Evolutionary conservation across 2,797 vertebrate species (phyloP).

Genomic region (Neopelma chrysocephalum): DNA sequence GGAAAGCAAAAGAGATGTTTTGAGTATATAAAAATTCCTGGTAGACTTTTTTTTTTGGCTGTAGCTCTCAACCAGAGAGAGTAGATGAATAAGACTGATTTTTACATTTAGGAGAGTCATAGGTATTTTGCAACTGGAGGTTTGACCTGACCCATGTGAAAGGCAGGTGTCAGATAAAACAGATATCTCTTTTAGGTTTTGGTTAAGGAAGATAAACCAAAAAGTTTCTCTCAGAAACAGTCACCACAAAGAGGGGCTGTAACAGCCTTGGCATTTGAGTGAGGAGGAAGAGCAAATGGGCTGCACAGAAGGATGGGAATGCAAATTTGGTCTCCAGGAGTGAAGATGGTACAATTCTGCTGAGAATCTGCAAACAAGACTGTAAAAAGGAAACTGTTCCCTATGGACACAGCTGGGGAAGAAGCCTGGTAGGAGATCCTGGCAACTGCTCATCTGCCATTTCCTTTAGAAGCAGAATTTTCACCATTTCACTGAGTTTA

Average conservation of each 20-base stretch:
- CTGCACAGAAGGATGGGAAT: not conserved
- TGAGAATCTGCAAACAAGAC: not conserved
- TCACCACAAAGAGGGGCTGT: not conserved
- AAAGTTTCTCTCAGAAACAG: not conserved
- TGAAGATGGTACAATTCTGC: not conserved
- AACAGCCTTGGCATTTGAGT: not conserved
- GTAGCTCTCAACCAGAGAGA: not conserved
- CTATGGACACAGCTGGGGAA: not conserved
- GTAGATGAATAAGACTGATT: not conserved
- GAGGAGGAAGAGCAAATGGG: not conserved
- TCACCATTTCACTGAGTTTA: slow-evolving; percentile 57
- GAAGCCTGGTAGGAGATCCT: slow-evolving; percentile 21
- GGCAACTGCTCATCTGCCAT: slow-evolving; percentile 21
- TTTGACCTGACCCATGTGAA: not conserved
- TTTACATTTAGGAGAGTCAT: not conserved
- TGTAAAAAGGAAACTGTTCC: slow-evolving; percentile 21
- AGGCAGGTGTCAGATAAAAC: not conserved
- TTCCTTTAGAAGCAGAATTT: slow-evolving; percentile 31
- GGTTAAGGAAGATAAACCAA: not conserved
- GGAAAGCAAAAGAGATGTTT: not conserved
- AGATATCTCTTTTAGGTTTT: not conserved
- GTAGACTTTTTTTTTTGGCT: not conserved
- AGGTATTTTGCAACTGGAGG: not conserved
- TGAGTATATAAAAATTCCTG: not conserved
- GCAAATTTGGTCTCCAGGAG: slow-evolving; percentile 20